Conservation (phyloP, 2,797 vertebrate species). For the Typhlichthys subterraneus region DNA sequence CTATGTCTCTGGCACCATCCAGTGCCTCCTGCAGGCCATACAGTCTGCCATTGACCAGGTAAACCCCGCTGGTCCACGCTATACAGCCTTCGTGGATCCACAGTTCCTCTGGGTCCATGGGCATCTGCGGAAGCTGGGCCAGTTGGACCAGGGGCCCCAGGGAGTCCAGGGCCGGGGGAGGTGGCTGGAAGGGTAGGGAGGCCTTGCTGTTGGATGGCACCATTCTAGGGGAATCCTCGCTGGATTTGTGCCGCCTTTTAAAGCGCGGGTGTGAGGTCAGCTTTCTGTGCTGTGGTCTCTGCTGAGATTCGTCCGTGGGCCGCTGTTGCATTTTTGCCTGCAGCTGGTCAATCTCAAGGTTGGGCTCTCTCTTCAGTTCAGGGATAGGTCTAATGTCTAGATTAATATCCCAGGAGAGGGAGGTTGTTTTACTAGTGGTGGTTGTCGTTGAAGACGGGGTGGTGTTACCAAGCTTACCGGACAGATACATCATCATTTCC, state of each 20-base stretch:
- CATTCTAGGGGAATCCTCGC: constrained; percentile 89
- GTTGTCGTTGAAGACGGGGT: constrained; percentile 36
- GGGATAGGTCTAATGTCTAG: constrained; percentile 60
- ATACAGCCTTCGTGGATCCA: constrained; percentile 98
- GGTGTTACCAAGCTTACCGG: constrained; percentile 37
- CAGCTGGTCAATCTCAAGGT: constrained; percentile 59
- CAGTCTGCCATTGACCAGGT: constrained; percentile 94
- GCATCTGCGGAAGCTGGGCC: constrained; percentile 94
- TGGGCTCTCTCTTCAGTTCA: constrained; percentile 68
- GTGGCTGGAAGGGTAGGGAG: constrained; percentile 89
- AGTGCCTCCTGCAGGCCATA: constrained; percentile 98
- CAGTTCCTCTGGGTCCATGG: constrained; percentile 98
- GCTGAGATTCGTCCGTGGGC: constrained; percentile 67
- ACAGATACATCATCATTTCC: constrained; percentile 56
- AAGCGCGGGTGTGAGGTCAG: constrained; percentile 94
- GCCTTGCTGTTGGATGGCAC: constrained; percentile 84
- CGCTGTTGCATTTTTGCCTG: constrained; percentile 37
- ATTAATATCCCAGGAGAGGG: constrained; percentile 66
- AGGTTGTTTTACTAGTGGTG: constrained; percentile 39
- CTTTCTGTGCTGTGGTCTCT: constrained; percentile 80
- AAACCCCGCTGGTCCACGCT: constrained; percentile 98
- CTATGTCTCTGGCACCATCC: constrained; percentile 95
- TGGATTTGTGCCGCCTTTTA: constrained; percentile 95
- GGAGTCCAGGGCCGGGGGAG: constrained; percentile 87
- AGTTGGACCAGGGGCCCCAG: constrained; percentile 82